A percentile compares a stretch with the other conserved stretches of the same genome.
These are phyloP conservation scores for Dromiciops gliroides DNA, from an alignment of 2,113 vertebrate species.

Conservation along the genomic window DNA sequence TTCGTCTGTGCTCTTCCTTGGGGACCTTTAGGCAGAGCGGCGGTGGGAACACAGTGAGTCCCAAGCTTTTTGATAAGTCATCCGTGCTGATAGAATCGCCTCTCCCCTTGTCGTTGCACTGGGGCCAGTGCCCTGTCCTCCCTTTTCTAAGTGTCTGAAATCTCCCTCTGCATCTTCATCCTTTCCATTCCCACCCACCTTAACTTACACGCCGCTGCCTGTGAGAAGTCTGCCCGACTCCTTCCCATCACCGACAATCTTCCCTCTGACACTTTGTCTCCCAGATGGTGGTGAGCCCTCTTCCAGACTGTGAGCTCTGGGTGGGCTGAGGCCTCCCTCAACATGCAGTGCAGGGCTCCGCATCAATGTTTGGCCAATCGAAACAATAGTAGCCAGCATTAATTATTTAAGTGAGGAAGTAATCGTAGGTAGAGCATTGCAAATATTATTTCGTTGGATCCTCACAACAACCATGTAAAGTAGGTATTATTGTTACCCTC, in stretches of 20 bases:
- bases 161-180: not conserved
- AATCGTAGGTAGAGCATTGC: not conserved
- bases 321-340: not conserved
- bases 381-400: not conserved
- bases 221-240: not conserved
- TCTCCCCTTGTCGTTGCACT: not conserved
- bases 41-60: not conserved
- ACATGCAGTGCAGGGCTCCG: not conserved
- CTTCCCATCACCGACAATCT: not conserved
- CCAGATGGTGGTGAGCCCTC: not conserved
- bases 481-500: not conserved
- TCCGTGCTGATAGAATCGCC: too few relatives aligned
- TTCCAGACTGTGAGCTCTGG: not conserved
- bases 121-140: not conserved
- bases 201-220: not conserved
- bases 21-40: conserved; percentile 10
- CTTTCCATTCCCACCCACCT: not conserved
- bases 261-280: not conserved
- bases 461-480: too few relatives aligned
- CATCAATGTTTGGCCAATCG: not conserved
- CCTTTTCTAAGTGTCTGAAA: not conserved
- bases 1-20: conserved; percentile 16
- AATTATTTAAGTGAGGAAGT: not conserved
- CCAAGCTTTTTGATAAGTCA: too few relatives aligned
- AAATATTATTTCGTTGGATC: too few relatives aligned